Evolutionary conservation across 2,888 invertebrate species (phyloP).

Genomic region (Gisinianus flammeolus): DNA sequence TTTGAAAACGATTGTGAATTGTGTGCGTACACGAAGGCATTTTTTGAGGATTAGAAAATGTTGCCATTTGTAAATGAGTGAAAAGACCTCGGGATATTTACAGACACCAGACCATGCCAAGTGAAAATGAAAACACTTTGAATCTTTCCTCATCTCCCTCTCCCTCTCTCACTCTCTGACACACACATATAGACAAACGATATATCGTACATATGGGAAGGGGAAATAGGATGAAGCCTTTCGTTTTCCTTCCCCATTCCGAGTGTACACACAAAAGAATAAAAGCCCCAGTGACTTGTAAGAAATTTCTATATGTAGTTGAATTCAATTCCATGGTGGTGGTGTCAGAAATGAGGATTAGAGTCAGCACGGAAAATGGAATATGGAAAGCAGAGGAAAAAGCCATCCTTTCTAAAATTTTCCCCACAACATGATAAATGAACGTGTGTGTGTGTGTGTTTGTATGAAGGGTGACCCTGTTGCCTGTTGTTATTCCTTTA

Average conservation of each 20-base stretch:
- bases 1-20: too few relatives aligned
- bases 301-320: background rate
- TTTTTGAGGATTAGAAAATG: background rate
- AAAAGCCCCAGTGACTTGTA: background rate
- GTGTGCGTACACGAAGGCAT: too few relatives aligned
- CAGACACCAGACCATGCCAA: background rate
- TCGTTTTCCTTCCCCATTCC: too few relatives aligned
- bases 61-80: background rate
- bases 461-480: background rate
- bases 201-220: too few relatives aligned
- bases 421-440: constrained; percentile 5
- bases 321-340: background rate
- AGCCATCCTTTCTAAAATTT: background rate
- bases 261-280: too few relatives aligned
- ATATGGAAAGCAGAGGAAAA: background rate
- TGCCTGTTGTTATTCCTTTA: background rate
- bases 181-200: too few relatives aligned
- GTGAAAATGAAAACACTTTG: background rate
- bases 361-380: background rate
- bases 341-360: background rate
- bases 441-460: too few relatives aligned
- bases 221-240: too few relatives aligned
- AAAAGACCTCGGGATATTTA: background rate
- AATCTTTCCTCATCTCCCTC: background rate
- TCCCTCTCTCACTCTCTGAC: too few relatives aligned